A percentile compares a stretch with the other conserved stretches of the same genome.
phyloP scores from a whole-genome alignment of 2,888 invertebrate species.

The Chymomyza caudatula region DNA sequence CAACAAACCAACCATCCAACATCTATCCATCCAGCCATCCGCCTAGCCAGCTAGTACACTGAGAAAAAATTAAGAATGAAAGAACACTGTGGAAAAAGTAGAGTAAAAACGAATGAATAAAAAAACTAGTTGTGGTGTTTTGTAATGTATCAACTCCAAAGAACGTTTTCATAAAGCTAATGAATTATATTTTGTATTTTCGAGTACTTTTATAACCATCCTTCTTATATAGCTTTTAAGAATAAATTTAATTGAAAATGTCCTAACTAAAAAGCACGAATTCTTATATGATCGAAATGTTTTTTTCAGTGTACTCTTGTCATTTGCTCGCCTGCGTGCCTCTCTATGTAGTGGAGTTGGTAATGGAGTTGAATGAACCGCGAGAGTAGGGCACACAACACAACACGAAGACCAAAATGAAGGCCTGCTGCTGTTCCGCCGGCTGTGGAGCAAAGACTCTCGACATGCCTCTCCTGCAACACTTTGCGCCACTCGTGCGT shows the following conservation, averaged over 20 bases:
- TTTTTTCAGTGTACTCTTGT: conserved; percentile 30
- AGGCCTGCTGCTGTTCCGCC: conserved; percentile 14
- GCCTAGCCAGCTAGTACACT: conserved; percentile 28
- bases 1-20: conserved; percentile 25
- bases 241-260: too few relatives aligned
- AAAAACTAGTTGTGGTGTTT: not conserved
- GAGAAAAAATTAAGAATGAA: not conserved
- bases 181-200: too few relatives aligned
- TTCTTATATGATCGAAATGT: not conserved
- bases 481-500: conserved; percentile 65
- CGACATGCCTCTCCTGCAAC: conserved; percentile 11
- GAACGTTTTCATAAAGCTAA: too few relatives aligned
- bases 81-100: not conserved
- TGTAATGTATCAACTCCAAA: too few relatives aligned
- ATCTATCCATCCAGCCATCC: conserved; percentile 31
- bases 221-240: not conserved
- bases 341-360: conserved; percentile 22
- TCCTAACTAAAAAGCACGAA: too few relatives aligned
- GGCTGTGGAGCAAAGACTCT: conserved; percentile 1
- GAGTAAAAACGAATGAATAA: not conserved
- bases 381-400: conserved; percentile 55
- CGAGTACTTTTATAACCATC: too few relatives aligned
- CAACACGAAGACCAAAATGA: not conserved
- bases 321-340: conserved; percentile 30
- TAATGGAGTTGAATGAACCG: conserved; percentile 64